These are phyloP conservation scores for Pterobdella sp. DNA, from an alignment of 2,888 invertebrate genomes.

Conservation along the genomic window DNA sequence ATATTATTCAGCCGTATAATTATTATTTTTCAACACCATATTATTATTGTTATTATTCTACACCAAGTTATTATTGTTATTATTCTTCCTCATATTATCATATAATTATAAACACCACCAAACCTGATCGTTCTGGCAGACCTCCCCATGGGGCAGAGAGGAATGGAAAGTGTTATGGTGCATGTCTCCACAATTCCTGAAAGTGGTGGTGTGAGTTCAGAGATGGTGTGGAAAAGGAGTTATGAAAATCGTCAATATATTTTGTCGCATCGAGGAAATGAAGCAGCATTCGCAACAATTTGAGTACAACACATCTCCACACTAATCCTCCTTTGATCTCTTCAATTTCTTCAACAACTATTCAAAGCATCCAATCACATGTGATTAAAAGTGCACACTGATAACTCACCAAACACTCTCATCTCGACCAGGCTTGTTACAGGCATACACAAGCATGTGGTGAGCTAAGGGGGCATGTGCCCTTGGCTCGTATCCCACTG, in stretches of 20 bases:
- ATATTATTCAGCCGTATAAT: neutral
- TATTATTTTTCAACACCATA: too few species aligned
- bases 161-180: constrained; percentile 33
- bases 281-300: neutral
- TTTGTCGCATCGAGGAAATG: too few species aligned
- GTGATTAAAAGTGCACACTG: neutral
- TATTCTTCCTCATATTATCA: neutral
- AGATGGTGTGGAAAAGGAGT: neutral
- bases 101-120: neutral
- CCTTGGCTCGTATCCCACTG: constrained; percentile 55
- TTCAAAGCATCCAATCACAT: neutral
- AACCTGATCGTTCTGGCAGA: constrained; percentile 27
- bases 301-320: neutral
- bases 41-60: neutral
- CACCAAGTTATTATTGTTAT: neutral
- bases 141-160: neutral
- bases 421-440: constrained; percentile 49
- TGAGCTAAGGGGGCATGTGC: constrained; percentile 56
- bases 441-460: constrained; percentile 59
- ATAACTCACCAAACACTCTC: constrained; percentile 43
- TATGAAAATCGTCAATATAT: too few species aligned
- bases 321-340: neutral
- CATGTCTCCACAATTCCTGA: constrained; percentile 55
- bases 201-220: constrained; percentile 14
- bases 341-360: neutral